Percentiles rank a stretch among this genome's conserved stretches.
Conservation (phyloP, 2,797 vertebrate genomes). For the Pseudocheirus occidentalis region DNA sequence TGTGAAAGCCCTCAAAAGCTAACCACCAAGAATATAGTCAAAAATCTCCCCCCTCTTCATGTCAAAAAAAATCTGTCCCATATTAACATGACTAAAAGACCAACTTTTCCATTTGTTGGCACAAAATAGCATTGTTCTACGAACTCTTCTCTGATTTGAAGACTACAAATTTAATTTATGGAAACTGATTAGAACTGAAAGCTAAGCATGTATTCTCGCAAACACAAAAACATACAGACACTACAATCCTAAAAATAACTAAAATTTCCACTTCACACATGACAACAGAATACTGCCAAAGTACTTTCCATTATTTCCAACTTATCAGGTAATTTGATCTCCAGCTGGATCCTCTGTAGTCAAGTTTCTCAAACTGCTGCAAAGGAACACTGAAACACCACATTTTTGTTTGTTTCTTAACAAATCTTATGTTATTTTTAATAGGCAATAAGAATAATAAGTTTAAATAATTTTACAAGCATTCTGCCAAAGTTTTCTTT, state of each 20-base stretch:
- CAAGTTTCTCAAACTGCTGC: not conserved
- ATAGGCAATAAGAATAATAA: not conserved
- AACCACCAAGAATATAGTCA: conserved; percentile 33
- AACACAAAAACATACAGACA: not conserved
- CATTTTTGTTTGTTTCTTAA: not conserved
- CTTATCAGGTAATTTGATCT: not conserved
- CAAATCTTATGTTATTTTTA: not conserved
- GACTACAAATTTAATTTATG: not conserved
- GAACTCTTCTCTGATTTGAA: conserved; percentile 27
- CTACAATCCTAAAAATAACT: conserved; percentile 33
- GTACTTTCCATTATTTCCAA: not conserved
- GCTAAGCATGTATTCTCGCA: not conserved
- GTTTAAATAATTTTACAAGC: not conserved
- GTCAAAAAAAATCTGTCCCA: conserved; percentile 38
- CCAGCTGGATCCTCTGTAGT: not conserved
- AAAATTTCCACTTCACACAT: conserved; percentile 13
- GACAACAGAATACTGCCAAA: conserved; percentile 38
- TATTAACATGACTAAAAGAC: conserved; percentile 43
- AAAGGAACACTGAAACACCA: not conserved
- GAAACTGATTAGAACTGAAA: not conserved
- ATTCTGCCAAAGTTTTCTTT: not conserved
- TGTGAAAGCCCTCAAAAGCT: conserved; percentile 59
- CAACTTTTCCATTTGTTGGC: conserved; percentile 40
- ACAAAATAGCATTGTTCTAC: conserved; percentile 33
- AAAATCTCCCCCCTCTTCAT: conserved; percentile 33